Base-by-base conservation (phyloP, 2,113 vertebrate species). In the Brevimyrus niger region DNA sequence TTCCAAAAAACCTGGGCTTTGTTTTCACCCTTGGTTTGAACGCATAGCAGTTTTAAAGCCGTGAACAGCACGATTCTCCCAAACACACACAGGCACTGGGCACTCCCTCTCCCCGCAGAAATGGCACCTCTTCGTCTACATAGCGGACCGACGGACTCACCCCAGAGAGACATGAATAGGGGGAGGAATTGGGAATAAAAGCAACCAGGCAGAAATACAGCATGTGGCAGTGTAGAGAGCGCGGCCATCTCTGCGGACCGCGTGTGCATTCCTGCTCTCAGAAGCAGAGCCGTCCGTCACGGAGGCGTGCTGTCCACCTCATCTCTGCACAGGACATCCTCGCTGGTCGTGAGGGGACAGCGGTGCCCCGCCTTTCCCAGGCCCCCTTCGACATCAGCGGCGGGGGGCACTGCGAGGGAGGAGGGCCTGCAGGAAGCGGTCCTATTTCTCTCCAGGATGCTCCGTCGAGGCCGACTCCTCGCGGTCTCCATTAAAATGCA, bases 11-110 rank as follows among this genome's bases (percentile, higher is more conserved):
- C 90, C 90, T 73, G 89, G 82, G 90, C 89, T 92, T 92, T 92
- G 89, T 92, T 91, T 87, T 92, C 90, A 87, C 92, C 92, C 89
- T 92, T 90, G 91, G 50, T 86, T 88, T 89, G 88, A 87, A 92
- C 88, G 90, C 89, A 89, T 90, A 85, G 89, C 50, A 61, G 46
- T 89, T n/a, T 91, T 86, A 91, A 90, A 86, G 55, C 90, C 87
- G 90, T 88, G 88, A 91, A 90, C 88, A 58, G 88, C 90, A 88
- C 90, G 88, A 87, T 88, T 91, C 90, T 85, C 89, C 82, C 76
- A 90, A 86, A 89, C 91, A 89, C 91, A 87, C 90, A 69, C 89
- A 82, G 89, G 89, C 92, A 61, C 90, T 88, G 90, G 11, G 51
- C 31, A 23, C 50, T 88, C 76, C 35, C n/a, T 55, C 86, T 50